Base-by-base conservation (phyloP, 2,797 vertebrate genomes). In the Chaenodraco wilsoni region DNA sequence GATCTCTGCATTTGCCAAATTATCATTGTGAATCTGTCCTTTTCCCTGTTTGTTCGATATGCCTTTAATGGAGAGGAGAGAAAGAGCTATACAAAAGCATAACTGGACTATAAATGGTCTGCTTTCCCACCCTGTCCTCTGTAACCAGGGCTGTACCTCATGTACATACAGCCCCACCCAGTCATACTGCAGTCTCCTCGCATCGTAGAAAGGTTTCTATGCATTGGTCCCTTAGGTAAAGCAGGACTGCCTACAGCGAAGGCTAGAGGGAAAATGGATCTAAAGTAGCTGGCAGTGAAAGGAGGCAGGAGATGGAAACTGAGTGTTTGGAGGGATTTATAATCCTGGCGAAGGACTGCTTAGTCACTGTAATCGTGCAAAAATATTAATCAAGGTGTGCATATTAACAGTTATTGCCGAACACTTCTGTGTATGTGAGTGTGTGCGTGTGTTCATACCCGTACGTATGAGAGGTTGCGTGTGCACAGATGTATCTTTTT, bases 361-460 rank as follows among this genome's bases (percentile, higher is more conserved):
- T 89, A 88, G 78, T 90, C 86, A 90, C 88, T 91, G 80, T 91
- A 88, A 84, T 89, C 50, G 83, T 91, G 83, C 89, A 89, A 89
- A 89, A 91, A 88, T 90, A 91, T 91, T 90, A 90, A 92, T 91
- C 89, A 82, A 89, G 75, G 88, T 92, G 90, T 93, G 92, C 87
- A 90, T 92, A 91, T 91, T 91, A 93, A 90, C 88, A 88, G 83
- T 88, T 84, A 87, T 85, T 84, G 87, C 83, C 59, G 82, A 91
- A 91, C 82, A 89, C 81, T 81, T 88, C 59, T 88, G 86, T 84
- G 82, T 90, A 81, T 87, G 72, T 82, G 84, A 74, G 82, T 79
- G 83, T 69, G 45, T 81, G 80, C 31, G 65, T 85, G 87, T 86
- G 81, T 74, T 81, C 58, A 74, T 74, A 75, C 71, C 69, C 74